Conservation (phyloP, 2,888 invertebrate genomes). For the Ormyrus nitidulus region DNA sequence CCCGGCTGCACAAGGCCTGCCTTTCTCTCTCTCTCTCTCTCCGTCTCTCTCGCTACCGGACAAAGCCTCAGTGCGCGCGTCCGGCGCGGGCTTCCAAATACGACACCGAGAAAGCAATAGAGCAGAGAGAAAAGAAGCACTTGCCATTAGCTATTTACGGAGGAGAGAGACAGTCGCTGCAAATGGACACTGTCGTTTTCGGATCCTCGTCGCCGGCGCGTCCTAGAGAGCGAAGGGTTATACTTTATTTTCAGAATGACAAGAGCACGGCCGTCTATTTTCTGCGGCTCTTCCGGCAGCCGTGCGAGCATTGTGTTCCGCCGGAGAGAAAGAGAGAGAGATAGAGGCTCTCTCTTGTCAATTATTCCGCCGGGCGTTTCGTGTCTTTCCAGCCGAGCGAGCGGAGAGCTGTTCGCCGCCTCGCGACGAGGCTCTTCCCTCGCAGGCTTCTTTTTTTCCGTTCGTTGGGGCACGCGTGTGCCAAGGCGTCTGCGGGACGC, state of each 20-base stretch:
- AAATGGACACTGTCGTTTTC: constrained; percentile 65
- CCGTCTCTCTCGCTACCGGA: background rate
- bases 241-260: constrained; percentile 52
- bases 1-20: too few species aligned
- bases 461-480: too few species aligned
- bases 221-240: constrained; percentile 22
- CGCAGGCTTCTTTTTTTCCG: too few species aligned
- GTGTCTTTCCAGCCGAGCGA: background rate
- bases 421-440: background rate
- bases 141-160: constrained; percentile 74
- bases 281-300: constrained; percentile 45
- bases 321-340: background rate
- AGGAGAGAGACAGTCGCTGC: constrained; percentile 65
- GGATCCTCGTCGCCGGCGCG: constrained; percentile 1
- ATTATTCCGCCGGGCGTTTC: constrained; percentile 44
- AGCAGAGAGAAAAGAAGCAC: constrained; percentile 36
- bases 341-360: constrained; percentile 22
- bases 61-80: background rate
- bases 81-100: constrained; percentile 62
- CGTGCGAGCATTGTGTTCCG: constrained; percentile 6
- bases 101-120: constrained; percentile 66
- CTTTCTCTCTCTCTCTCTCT: too few species aligned
- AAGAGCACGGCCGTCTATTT: constrained; percentile 45
- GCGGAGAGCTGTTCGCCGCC: background rate
- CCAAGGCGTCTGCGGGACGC: background rate